Evolutionary conservation across 1,140 invertebrate species (phyloP), one percentile per base, ranked within the genome.

Genomic region (Melanaphis sacchari): DNA sequence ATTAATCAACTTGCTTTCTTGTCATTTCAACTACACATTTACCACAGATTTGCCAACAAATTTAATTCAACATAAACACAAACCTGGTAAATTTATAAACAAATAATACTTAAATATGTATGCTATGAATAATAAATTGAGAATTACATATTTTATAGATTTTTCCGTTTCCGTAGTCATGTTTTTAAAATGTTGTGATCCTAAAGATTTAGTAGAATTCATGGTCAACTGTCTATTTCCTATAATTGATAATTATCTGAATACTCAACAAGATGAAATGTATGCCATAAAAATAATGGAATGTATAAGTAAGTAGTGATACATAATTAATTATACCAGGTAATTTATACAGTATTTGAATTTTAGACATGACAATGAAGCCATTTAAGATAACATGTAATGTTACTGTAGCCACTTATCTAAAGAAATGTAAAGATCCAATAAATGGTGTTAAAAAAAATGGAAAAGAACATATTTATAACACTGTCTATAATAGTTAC

Each of bases 401-500:
- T 40, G 31, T 26, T 54, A 93, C 46, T 40, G 76, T 93, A 9
- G 81, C 91, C 18, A 93, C 81, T 21, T 93, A 54, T 85, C 18
- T 93, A 93, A 93, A 54, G 1, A 93, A 93, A 84, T 93, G 46
- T 41, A 93, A 54, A 24, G 22, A 36, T 49, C n/a, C 43, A 49
- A 49, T 84, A 22, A 26, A 85, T 38, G 36, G 49, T 52, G 3
- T 26, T 18, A 84, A 85, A 8, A 93, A 93, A 38, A 36, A 84
- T n/a, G 43, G 84, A 52, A 84, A 93, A 85, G 91, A 93, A 85
- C 91, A 93, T 54, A 31, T 54, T 93, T 84, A 93, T n/a, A 54
- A 40, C 38, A 85, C 36, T 24, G 41, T 6, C 9, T 85, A 59
- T 41, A 84, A 85, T 40, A 84, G 81, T 85, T 93, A 93, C 24